phyloP scores from a whole-genome alignment of 2,113 vertebrate genomes.

The Tragelaphus strepsiceros region DNA sequence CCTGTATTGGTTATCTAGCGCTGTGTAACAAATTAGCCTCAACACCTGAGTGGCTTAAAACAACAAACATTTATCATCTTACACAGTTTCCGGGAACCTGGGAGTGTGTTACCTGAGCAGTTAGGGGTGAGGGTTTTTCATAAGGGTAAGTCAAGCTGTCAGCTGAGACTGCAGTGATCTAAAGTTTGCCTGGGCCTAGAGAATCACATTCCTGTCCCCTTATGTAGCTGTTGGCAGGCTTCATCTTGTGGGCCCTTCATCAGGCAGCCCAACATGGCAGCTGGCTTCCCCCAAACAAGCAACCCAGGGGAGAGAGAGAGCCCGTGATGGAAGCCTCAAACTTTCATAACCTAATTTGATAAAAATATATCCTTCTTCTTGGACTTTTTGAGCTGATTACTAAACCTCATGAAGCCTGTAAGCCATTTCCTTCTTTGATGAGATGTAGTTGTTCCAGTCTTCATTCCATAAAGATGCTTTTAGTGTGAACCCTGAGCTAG shows the following conservation, averaged over 20 bases:
- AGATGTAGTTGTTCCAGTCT: neutral
- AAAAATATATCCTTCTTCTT: neutral
- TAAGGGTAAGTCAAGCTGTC: neutral
- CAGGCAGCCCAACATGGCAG: neutral
- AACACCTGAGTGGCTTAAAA: neutral
- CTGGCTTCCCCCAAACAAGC: neutral
- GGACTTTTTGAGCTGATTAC: neutral
- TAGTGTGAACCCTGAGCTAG: neutral
- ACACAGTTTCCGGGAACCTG: neutral
- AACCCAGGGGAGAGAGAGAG: neutral
- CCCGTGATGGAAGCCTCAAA: neutral
- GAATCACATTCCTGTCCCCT: neutral
- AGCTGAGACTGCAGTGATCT: neutral
- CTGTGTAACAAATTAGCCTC: neutral
- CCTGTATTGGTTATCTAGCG: neutral
- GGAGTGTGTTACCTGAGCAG: neutral
- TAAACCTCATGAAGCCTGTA: neutral
- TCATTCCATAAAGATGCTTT: neutral
- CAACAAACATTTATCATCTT: neutral
- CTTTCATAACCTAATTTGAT: neutral
- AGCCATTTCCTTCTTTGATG: neutral
- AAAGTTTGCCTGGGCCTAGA: neutral
- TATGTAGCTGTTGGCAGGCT: neutral
- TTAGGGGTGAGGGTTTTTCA: neutral
- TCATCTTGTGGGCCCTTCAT: rapidly evolving